Evolutionary conservation across 2,888 invertebrate species (phyloP).

Genomic region (Dicycla oo): DNA sequence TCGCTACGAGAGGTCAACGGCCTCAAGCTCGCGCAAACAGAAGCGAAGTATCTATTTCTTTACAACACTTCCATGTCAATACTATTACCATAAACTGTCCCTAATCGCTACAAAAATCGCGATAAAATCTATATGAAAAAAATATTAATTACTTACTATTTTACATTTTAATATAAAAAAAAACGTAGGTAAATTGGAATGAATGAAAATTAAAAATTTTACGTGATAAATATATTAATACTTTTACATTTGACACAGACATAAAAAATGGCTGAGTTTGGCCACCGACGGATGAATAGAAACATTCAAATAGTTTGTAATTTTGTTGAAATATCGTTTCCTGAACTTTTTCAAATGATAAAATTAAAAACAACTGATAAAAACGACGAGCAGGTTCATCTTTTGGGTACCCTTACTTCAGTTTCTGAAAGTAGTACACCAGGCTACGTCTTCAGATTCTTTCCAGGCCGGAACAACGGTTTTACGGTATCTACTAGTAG

Average conservation of each 20-base stretch:
- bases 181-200: conserved; percentile 59
- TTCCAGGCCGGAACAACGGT: not conserved
- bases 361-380: conserved; percentile 17
- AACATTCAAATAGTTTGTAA: not conserved
- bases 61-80: conserved; percentile 56
- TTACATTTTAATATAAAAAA: conserved; percentile 41
- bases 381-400: conserved; percentile 32
- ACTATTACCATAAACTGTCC: conserved; percentile 36
- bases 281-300: conserved; percentile 40
- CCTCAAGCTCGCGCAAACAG: conserved; percentile 27
- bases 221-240: conserved; percentile 62
- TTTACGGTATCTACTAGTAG: no score
- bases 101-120: conserved; percentile 55
- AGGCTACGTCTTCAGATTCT: not conserved
- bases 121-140: conserved; percentile 51
- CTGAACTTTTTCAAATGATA: not conserved
- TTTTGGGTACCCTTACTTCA: not conserved
- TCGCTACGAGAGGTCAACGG: conserved; percentile 17
- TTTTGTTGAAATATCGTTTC: conserved; percentile 4
- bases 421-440: not conserved
- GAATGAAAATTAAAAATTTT: conserved; percentile 44
- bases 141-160: conserved; percentile 44
- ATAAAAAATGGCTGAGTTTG: conserved; percentile 39
- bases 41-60: conserved; percentile 31
- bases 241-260: conserved; percentile 67